Conservation (phyloP, 2,113 vertebrate species). For the Myotis yumanensis region DNA sequence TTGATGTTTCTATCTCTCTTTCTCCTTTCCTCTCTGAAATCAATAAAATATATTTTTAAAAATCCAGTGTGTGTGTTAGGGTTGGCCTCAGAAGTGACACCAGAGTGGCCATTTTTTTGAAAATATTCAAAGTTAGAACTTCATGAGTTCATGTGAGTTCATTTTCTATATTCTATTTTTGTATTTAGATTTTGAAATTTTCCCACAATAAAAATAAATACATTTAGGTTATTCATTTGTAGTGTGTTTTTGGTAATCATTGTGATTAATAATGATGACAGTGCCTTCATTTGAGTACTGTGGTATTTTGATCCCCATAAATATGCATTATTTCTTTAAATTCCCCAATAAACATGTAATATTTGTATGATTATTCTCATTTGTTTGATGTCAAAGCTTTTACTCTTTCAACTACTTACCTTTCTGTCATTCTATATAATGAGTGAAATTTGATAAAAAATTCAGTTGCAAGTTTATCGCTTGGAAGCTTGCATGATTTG, state of each 20-base stretch:
- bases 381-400: conserved; percentile 3
- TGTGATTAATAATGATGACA: background rate
- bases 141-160: background rate
- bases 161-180: conserved; percentile 18
- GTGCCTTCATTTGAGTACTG: background rate
- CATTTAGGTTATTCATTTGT: background rate
- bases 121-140: background rate
- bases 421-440: background rate
- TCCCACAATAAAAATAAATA: background rate
- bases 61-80: background rate
- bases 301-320: background rate
- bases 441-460: background rate
- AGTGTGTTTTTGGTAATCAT: background rate
- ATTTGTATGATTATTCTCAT: background rate
- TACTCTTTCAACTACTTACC: background rate
- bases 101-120: background rate
- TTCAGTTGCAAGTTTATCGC: background rate
- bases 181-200: background rate
- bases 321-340: conserved; percentile 5
- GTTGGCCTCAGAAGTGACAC: background rate
- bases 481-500: background rate
- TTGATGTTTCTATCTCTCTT: too few species aligned
- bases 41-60: too few species aligned
- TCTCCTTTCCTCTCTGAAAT: too few species aligned
- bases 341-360: background rate